Conservation (phyloP, 2,797 vertebrate genomes). For the Pangasius djambal region DNA sequence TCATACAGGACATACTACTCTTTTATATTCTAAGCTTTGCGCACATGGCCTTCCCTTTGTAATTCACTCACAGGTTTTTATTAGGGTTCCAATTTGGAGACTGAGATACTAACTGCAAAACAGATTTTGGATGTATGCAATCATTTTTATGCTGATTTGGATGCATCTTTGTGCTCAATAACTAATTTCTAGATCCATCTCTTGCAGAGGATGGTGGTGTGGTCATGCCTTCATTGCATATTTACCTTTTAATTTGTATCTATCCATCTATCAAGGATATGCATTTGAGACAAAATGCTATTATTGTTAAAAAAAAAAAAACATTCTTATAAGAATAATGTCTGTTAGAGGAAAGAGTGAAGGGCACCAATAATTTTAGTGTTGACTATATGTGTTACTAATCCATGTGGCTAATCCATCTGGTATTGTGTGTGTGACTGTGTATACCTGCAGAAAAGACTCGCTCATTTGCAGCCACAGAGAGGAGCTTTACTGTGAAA, state of each 20-base stretch:
- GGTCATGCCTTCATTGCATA: background rate
- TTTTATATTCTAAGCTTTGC: background rate
- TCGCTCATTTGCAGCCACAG: slow-evolving; percentile 80
- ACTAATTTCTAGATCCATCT: background rate
- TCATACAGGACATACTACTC: background rate
- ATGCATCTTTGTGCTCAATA: background rate
- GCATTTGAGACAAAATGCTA: background rate
- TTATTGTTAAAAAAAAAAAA: background rate
- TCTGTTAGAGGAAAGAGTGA: background rate
- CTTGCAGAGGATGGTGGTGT: background rate
- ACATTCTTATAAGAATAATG: background rate
- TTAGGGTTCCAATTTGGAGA: background rate
- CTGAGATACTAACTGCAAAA: background rate
- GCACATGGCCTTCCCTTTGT: background rate
- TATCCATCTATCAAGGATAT: background rate
- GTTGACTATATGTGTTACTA: background rate
- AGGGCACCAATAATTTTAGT: background rate
- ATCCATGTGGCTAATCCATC: background rate
- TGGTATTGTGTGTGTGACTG: background rate
- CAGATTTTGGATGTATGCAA: background rate
- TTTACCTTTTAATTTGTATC: background rate
- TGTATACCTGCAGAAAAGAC: slow-evolving; percentile 78
- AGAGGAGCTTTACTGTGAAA: slow-evolving; percentile 89
- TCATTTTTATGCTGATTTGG: background rate
- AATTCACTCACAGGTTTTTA: background rate